Evolutionary conservation across 2,888 invertebrate species (phyloP), one percentile per base, ranked within the genome.

Genomic region (Aphodius granarius): DNA sequence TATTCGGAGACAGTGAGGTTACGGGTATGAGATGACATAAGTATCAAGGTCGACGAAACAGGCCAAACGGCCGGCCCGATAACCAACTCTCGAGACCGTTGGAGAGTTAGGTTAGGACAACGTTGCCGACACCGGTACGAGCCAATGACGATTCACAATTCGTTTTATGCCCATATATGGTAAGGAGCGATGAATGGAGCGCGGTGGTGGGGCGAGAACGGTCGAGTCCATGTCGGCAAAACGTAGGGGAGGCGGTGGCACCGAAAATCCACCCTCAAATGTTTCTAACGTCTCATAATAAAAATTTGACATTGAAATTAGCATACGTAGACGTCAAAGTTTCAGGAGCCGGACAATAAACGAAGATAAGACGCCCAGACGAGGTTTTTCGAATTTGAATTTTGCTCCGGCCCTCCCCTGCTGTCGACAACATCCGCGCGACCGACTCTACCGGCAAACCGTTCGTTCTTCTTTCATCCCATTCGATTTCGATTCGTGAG

Each of bases 131-230:
- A 78, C 78, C 78, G 78, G 75, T 76, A 76, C 77, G 88, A 84
- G 88, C 93, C 94, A 94, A 94, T 94, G 89, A 89, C 86, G 88
- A 85, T 82, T 84, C 89, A 85, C 88, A 86, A 89, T 91, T 90
- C 90, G 90, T 91, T 92, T 90, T 91, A 93, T 93, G 92, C 91
- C 94, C 93, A 92, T 93, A 93, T 93, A 93, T 91, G 94, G 94
- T 91, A 91, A 92, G 90, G 90, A 22, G 62, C 72, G 73, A 75
- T 74, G 75, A 77, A 75, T 75, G 75, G 20, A n/a, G 9, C 68
- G 72, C 70, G 90, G 89, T 87, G 88, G 88, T 87, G 89, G 88
- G 89, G 87, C 20, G 68, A 83, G 82, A 86, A 81, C 82, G 88
- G 88, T 82, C 84, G 85, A 86, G 84, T 87, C 86, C 85, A 88